These are phyloP conservation scores for Pegoplata infirma DNA, from an alignment of 2,888 invertebrate genomes.

Conservation along the genomic window DNA sequence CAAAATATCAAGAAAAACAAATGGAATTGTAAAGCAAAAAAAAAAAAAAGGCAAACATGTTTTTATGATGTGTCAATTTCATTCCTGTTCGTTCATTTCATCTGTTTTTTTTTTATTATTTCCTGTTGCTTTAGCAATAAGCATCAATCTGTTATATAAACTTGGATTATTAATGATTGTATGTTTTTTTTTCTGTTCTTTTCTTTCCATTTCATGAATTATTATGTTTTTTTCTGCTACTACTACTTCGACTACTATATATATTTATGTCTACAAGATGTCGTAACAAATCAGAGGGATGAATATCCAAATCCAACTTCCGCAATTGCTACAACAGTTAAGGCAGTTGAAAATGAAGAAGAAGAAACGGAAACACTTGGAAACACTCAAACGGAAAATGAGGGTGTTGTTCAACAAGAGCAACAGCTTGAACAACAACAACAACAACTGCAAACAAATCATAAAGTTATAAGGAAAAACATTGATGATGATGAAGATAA, in stretches of 20 bases:
- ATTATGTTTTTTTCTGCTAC: too few relatives aligned
- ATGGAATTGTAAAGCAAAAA: constrained; percentile 3
- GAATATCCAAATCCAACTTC: constrained; percentile 64
- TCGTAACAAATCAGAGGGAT: constrained; percentile 71
- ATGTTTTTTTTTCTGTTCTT: constrained; percentile 31
- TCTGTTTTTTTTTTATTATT: constrained; percentile 32
- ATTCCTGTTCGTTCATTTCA: constrained; percentile 25
- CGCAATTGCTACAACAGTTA: constrained; percentile 63
- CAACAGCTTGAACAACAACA: constrained; percentile 21
- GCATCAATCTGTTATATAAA: constrained; percentile 61
- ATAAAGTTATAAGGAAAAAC: constrained; percentile 19
- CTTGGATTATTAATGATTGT: constrained; percentile 63
- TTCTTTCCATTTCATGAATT: neutral
- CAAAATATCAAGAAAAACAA: constrained; percentile 15
- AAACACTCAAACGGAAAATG: constrained; percentile 49
- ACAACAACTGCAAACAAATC: constrained; percentile 35
- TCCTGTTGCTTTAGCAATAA: constrained; percentile 63
- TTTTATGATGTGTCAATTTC: constrained; percentile 60
- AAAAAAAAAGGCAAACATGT: constrained; percentile 20
- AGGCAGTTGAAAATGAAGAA: constrained; percentile 28
- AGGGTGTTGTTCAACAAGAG: constrained; percentile 28
- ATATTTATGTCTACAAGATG: constrained; percentile 66
- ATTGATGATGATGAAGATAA: constrained; percentile 12
- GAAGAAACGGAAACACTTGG: constrained; percentile 55
- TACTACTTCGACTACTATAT: neutral